Conservation (phyloP, 2,888 invertebrate species). For the Halocaridina rubra region DNA sequence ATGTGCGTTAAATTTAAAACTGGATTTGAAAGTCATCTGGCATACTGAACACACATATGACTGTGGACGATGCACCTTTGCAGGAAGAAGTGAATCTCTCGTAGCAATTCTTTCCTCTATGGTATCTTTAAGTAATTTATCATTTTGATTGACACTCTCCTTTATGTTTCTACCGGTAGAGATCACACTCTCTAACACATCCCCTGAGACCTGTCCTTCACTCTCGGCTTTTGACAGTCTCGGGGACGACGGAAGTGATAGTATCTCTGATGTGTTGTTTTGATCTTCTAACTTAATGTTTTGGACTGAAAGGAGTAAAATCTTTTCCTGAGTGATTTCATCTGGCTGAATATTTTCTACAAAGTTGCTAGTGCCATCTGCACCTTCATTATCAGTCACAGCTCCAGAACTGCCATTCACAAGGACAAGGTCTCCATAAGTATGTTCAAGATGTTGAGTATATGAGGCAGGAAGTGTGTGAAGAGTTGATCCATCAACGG, state of each 20-base stretch:
- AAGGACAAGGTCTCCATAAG: conserved; percentile 44
- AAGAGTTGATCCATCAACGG: conserved; percentile 39
- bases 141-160: not conserved
- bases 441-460: conserved; percentile 35
- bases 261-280: not conserved
- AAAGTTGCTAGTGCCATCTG: not conserved
- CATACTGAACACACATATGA: conserved; percentile 29
- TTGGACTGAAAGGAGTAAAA: conserved; percentile 31
- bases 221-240: not conserved
- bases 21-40: conserved; percentile 16
- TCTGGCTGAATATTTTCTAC: not conserved
- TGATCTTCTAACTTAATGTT: conserved; percentile 23
- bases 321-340: not conserved
- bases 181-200: not conserved
- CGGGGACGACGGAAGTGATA: not conserved
- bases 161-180: not conserved
- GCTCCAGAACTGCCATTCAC: not conserved
- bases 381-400: not conserved
- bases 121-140: not conserved
- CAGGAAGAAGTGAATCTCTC: conserved; percentile 51
- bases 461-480: conserved; percentile 44
- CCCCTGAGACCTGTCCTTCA: not conserved
- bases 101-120: conserved; percentile 54
- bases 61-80: conserved; percentile 15
- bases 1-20: conserved; percentile 26